Evolutionary conservation across 2,797 vertebrate genomes (phyloP).

Genomic region (Coranthus polyacanthus): DNA sequence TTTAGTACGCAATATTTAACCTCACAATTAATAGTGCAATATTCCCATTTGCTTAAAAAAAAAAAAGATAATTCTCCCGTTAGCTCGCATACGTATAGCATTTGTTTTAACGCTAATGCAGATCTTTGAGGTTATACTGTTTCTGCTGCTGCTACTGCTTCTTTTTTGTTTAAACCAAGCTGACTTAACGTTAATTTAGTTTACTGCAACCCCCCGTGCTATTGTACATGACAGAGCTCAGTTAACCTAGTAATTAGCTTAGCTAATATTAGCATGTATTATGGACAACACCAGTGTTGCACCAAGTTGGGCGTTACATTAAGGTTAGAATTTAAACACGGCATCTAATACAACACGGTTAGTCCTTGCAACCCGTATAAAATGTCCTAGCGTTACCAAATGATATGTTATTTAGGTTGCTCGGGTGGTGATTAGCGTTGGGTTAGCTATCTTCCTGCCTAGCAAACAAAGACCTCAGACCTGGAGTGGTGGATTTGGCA

Average conservation of each 20-base stretch:
- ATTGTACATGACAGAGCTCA: too few relatives aligned
- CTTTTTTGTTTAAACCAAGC: too few relatives aligned
- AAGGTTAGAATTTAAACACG: rapidly evolving
- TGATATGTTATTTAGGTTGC: background rate
- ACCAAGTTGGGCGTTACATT: background rate
- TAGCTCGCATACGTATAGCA: too few relatives aligned
- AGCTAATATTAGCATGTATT: constrained; percentile 36
- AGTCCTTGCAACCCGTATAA: rapidly evolving
- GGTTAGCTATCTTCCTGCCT: constrained; percentile 62
- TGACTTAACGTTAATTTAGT: too few relatives aligned
- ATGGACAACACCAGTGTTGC: background rate
- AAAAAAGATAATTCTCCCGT: too few relatives aligned
- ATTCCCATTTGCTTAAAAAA: too few relatives aligned
- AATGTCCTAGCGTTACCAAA: rapidly evolving
- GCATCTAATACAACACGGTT: background rate
- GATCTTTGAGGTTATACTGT: too few relatives aligned
- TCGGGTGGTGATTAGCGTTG: constrained; percentile 16
- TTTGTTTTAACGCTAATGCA: too few relatives aligned
- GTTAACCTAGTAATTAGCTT: constrained; percentile 20
- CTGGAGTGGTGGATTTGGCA: constrained; percentile 36
- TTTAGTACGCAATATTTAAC: too few relatives aligned
- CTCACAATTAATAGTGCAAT: too few relatives aligned
- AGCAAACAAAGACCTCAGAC: constrained; percentile 87
- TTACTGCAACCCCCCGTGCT: too few relatives aligned
- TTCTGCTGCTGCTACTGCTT: too few relatives aligned